These are phyloP conservation scores for Acanthisitta chloris DNA, from an alignment of 2,113 vertebrate genomes.

Conservation along the genomic window DNA sequence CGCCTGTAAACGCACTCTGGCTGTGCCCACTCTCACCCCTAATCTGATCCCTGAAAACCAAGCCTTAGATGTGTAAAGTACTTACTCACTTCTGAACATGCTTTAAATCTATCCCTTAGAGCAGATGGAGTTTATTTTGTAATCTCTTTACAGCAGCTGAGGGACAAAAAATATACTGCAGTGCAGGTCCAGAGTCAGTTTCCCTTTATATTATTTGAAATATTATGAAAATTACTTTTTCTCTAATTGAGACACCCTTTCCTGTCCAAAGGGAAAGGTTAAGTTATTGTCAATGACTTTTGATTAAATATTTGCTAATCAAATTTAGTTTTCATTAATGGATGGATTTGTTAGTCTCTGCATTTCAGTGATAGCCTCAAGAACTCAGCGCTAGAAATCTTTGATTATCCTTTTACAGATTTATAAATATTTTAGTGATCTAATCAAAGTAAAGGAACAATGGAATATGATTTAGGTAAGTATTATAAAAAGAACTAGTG, in stretches of 20 bases:
- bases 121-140: constrained; percentile 50
- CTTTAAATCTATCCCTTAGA: constrained; percentile 45
- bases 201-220: background rate
- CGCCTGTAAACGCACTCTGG: background rate
- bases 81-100: background rate
- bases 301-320: constrained; percentile 11
- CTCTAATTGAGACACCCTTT: background rate
- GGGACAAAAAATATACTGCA: background rate
- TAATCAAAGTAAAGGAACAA: constrained; percentile 25
- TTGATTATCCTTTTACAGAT: background rate
- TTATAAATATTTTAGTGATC: background rate
- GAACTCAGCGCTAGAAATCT: background rate
- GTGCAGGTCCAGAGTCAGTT: background rate
- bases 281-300: background rate
- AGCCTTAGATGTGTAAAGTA: background rate
- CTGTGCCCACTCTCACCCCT: background rate
- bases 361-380: background rate
- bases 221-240: background rate
- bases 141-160: constrained; percentile 42
- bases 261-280: background rate
- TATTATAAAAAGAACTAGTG: background rate
- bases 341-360: background rate
- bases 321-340: constrained; percentile 11
- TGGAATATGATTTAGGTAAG: background rate
- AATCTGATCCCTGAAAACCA: constrained; percentile 3